Evolutionary conservation across 2,113 vertebrate genomes (phyloP).

Genomic region (Marmota flaviventris): DNA sequence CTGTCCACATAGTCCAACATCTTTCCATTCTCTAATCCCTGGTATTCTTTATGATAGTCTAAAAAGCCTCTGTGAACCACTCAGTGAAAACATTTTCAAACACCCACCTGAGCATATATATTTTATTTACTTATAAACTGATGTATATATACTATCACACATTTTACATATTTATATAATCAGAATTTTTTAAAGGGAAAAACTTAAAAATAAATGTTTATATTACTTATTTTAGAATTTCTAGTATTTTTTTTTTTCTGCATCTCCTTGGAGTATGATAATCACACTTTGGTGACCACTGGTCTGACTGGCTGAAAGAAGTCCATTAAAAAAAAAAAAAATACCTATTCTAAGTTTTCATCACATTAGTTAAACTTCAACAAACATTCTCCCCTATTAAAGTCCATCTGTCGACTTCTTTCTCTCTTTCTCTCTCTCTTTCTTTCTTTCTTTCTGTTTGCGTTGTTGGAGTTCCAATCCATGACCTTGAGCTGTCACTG

Average conservation of each 20-base stretch:
- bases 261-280: background rate
- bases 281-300: background rate
- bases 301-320: conserved; percentile 7
- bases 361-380: background rate
- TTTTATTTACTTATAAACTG: conserved; percentile 54
- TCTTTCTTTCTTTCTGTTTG: background rate
- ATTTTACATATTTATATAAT: background rate
- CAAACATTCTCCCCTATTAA: background rate
- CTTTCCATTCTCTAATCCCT: background rate
- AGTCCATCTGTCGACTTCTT: conserved; percentile 3
- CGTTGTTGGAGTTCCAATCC: background rate
- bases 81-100: conserved; percentile 43
- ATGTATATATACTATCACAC: background rate
- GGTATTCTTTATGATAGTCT: conserved; percentile 38
- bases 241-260: background rate
- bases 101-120: background rate
- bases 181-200: conserved; percentile 8
- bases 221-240: background rate
- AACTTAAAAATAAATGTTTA: background rate
- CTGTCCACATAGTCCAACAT: background rate
- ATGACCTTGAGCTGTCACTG: background rate
- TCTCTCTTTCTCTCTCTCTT: background rate
- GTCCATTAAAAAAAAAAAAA: background rate
- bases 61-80: conserved; percentile 28
- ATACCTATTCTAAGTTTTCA: background rate